These are phyloP conservation scores for Oreortyx pictus DNA, from an alignment of 2,797 vertebrate genomes.

Conservation along the genomic window DNA sequence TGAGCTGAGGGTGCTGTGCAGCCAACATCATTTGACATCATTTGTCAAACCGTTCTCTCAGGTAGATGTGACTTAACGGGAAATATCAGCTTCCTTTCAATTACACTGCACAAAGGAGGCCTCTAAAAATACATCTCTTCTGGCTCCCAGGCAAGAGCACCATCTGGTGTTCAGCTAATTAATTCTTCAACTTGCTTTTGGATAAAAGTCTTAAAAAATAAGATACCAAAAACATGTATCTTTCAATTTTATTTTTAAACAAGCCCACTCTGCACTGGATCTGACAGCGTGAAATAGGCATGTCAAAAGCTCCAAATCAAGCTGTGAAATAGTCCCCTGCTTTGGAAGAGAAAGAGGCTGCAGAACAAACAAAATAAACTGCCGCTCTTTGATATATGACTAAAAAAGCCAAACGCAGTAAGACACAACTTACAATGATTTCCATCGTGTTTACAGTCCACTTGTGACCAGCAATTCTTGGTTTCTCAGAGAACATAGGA, in stretches of 20 bases:
- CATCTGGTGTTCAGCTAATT: conserved; percentile 76
- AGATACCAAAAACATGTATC: not conserved
- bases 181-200: not conserved
- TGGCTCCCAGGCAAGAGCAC: conserved; percentile 73
- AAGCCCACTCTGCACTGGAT: not conserved
- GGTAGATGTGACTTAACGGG: not conserved
- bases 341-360: not conserved
- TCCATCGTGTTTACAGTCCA: not conserved
- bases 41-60: not conserved
- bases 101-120: not conserved
- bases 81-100: conserved; percentile 15
- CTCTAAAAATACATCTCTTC: not conserved
- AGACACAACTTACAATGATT: not conserved
- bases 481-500: not conserved
- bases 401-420: not conserved
- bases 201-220: too few species aligned
- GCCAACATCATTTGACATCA: not conserved
- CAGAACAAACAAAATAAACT: not conserved
- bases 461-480: not conserved
- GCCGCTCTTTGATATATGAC: accelerated
- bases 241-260: not conserved
- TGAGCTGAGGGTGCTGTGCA: not conserved
- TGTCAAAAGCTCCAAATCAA: not conserved
- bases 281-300: not conserved
- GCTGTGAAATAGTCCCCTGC: not conserved